Evolutionary conservation across 2,113 vertebrate species (phyloP).

Genomic region (Ameiurus melas): DNA sequence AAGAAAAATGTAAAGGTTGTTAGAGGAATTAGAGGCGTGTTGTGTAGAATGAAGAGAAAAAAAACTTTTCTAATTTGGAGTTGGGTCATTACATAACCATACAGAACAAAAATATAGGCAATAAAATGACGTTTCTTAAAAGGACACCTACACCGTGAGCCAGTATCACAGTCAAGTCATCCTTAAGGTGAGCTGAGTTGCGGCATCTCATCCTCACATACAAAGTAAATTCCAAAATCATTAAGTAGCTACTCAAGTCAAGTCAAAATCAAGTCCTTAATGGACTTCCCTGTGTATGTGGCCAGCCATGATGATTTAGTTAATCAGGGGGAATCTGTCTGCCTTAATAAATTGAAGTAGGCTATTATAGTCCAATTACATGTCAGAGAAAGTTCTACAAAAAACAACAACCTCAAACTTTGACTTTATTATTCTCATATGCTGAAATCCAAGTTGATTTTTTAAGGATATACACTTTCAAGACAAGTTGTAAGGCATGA

Average conservation of each 20-base stretch:
- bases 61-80: neutral
- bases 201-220: neutral
- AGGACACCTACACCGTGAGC: neutral
- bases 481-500: neutral
- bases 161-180: neutral
- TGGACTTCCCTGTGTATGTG: neutral
- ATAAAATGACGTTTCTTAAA: neutral
- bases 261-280: neutral
- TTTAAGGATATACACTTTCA: neutral
- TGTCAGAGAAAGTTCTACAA: neutral
- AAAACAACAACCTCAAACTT: neutral
- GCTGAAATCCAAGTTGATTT: neutral
- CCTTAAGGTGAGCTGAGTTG: neutral
- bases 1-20: conserved; percentile 21
- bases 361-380: too few species aligned
- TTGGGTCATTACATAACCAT: neutral
- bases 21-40: neutral
- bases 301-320: neutral
- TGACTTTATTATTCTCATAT: neutral
- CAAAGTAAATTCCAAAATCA: neutral
- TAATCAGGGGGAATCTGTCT: neutral
- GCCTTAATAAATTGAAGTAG: neutral
- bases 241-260: neutral
- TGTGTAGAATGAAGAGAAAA: neutral
- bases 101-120: neutral